Evolutionary conservation across 2,888 invertebrate genomes (phyloP).

Genomic region (Calephelis perditalis): DNA sequence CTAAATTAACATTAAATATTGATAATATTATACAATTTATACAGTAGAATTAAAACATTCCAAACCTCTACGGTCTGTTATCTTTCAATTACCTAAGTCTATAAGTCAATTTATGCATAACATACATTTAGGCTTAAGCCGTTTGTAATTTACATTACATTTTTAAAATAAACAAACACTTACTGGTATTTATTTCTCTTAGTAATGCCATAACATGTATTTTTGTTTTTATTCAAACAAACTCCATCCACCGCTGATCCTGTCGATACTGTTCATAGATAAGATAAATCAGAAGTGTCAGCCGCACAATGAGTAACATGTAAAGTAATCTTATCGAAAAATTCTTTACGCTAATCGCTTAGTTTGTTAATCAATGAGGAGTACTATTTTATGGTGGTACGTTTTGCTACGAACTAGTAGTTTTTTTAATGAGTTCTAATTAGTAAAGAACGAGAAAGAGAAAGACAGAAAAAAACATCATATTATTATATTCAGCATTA

Average conservation of each 20-base stretch:
- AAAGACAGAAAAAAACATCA: too few species aligned
- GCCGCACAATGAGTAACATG: conserved; percentile 43
- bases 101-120: too few species aligned
- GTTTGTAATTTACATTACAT: neutral
- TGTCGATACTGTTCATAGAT: conserved; percentile 57
- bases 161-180: conserved; percentile 17
- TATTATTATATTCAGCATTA: too few species aligned
- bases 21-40: too few species aligned
- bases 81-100: too few species aligned
- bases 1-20: too few species aligned
- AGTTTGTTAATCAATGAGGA: conserved; percentile 16
- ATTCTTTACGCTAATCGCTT: conserved; percentile 41
- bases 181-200: conserved; percentile 21
- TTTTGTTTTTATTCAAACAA: conserved; percentile 20
- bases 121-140: neutral
- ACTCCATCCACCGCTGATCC: conserved; percentile 25
- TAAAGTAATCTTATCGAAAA: conserved; percentile 57
- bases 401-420: neutral
- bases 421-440: neutral
- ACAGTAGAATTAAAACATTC: too few species aligned
- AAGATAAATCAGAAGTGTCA: conserved; percentile 50
- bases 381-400: conserved; percentile 18
- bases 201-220: conserved; percentile 20
- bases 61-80: too few species aligned
- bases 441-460: too few species aligned